Base-by-base conservation (phyloP, 2,113 vertebrate species). In the Tragelaphus imberbis region DNA sequence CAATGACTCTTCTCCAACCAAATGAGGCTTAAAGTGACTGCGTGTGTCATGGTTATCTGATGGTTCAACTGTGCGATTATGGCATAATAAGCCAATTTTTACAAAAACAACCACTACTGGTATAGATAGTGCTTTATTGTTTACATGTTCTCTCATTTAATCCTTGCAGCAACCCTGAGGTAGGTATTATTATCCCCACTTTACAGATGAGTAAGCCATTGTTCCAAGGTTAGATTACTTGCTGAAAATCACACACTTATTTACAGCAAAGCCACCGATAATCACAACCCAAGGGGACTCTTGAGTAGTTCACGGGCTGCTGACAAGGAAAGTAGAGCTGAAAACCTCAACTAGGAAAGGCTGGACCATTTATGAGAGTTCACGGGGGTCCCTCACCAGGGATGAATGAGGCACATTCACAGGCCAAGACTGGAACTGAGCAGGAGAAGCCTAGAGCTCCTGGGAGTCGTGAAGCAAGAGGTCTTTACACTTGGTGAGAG, bases 111-210 rank as follows among this genome's bases (percentile, higher is more conserved):
- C 47, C 63, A 84, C 61, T 84, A 84, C 56, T 91, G 86, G 65
- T 86, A 81, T 40, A 92, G 55, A 91, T 12, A 92, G 84, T 58
- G 65, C 79, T 98, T 98, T 98, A 98, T 97, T 97, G 96, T 94
- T 96, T 36, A 94, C 15, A 87, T 15, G 16, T 93, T 88, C 91
- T 81, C 59, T 82, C 84, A 84, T 71, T 91, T 84, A 94, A 75
- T 88, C 95, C 93, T 97, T 77, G 96, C 61, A 97, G 97, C 97
- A 98, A 92, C 97, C 97, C 58, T 95, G 98, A 98, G 98, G 98
- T 98, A 98, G 98, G 96, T 97, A 95, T 85, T 89, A 89, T 40
- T 85, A 96, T 97, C 97, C 96, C 97, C 98, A 95, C 84, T 96
- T 96, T 77, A 81, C 93, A 97, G 53, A 84, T 59, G 84, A 95